Evolutionary conservation across 2,888 invertebrate genomes (phyloP), one percentile per base, ranked within the genome.

Genomic region (Diarsia brunnea): DNA sequence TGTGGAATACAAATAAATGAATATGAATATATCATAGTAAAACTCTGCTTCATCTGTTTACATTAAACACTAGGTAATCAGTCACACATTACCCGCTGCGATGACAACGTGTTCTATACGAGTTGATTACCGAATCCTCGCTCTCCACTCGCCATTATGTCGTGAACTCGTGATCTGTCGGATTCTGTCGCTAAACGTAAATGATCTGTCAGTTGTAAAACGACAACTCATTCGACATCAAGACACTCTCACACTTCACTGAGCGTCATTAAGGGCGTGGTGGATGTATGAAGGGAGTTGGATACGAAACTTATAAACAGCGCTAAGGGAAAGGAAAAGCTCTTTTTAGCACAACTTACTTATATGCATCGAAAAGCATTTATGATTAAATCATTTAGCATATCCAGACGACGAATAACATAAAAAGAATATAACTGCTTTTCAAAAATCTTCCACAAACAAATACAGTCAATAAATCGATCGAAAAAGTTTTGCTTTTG

Each of bases 191-290:
- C 69, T 78, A 85, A 85, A 83, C 84, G 85, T 83, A 85, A 89
- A 91, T 91, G 88, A 88, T 87, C 92, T 90, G 93, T 92, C 94
- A 92, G 85, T 88, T 85, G 87, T 86, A 87, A 90, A 93, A 94
- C 88, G 92, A 94, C 93, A 92, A 91, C 94, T 94, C 94, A 94
- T 94, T 94, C 92, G 90, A 92, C 89, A 93, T 87, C 89, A 88
- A 87, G 87, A 89, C 88, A 89, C 86, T 87, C 87, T 87, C 88
- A 91, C 92, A 91, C 91, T 89, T 89, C 91, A 89, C 88, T 89
- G 88, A 87, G 84, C 88, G 85, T 93, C 93, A 93, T 93, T 93
- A 93, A 84, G 87, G 69, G 27, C 16, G 31, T 16, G 53, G 53
- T 4, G 11, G 86, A 82, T 75, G 55, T 63, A 79, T 69, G 85